A percentile compares a stretch with the other conserved stretches of the same genome.
Evolutionary conservation across 1,140 invertebrate genomes (phyloP).

Genomic region (Drosophila leontia): DNA sequence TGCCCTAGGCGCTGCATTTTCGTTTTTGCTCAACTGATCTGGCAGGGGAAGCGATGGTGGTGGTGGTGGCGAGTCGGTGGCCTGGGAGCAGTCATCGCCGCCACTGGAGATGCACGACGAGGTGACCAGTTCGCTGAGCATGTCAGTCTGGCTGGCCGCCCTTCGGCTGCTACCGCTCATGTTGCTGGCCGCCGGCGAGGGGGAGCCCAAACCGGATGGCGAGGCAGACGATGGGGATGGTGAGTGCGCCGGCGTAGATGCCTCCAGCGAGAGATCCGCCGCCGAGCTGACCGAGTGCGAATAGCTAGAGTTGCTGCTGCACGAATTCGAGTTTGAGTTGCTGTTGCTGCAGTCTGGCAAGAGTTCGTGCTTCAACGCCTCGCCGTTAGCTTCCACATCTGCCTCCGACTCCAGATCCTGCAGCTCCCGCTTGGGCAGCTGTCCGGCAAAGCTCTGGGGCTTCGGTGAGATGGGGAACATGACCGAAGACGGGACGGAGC

Average conservation of each 20-base stretch:
- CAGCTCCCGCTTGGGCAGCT: constrained; percentile 39
- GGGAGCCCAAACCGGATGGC: constrained; percentile 45
- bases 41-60: constrained; percentile 9
- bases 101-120: constrained; percentile 76
- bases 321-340: constrained; percentile 72
- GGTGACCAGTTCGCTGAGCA: constrained; percentile 79
- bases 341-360: constrained; percentile 52
- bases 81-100: constrained; percentile 67
- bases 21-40: neutral
- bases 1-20: neutral
- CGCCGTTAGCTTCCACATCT: constrained; percentile 6
- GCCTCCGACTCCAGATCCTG: constrained; percentile 1
- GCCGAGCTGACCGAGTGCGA: constrained; percentile 77
- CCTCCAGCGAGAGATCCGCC: constrained; percentile 77
- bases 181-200: constrained; percentile 45
- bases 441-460: constrained; percentile 66
- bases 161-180: constrained; percentile 41
- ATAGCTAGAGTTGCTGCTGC: constrained; percentile 66
- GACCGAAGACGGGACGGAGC: constrained; percentile 15
- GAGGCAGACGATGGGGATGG: constrained; percentile 46
- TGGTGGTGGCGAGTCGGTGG: constrained; percentile 28
- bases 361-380: constrained; percentile 50
- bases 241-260: constrained; percentile 67
- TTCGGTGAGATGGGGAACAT: constrained; percentile 42
- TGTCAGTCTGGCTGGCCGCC: constrained; percentile 65